Evolutionary conservation across 2,888 invertebrate genomes (phyloP), one percentile per base, ranked within the genome.

Genomic region (Enoplolaimus lenunculus): DNA sequence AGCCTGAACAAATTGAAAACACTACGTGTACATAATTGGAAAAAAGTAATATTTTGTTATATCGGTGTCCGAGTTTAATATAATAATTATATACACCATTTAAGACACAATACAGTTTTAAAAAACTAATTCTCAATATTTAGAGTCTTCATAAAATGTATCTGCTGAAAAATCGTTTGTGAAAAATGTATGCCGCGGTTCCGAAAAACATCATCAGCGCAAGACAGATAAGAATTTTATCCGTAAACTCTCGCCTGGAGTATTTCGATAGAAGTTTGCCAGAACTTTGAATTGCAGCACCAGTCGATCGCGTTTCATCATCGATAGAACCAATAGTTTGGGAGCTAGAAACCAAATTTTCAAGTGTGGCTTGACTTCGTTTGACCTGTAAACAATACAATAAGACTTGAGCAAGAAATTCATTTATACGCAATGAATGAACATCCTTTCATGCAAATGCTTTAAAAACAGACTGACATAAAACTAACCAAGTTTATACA

Each of bases 261-360:
- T 94, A 95, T 83, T 95, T 97, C 71, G 91, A 91, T 64, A 97
- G 83, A 7, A 97, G 84, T 81, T 92, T 93, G 74, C 90, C 89
- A 0, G 93, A 92, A 79, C 91, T 92, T 33, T 88, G 86, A 75
- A 94, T 92, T 31, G 89, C 88, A 73, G 90, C 89, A 1, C 90
- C 90, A 73, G 93, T 93, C 75, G 87, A 87, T 76, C 89, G 87
- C 57, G 93, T 83, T 81, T 94, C 94, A 2, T 16, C 13, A 2
- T 74, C 76, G 0, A 78, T 77, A 62, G 77, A 75, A 7, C 73
- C 71, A 13, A 78, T 68, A 76, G 80, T 70, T 75, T 76, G 71
- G 75, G 81, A 81, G 1, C 74, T 77, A 82, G 86, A 79, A 84
- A 86, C 82, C 73, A 95, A 83, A 28, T 86, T 88, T 73, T 90